phyloP scores from a whole-genome alignment of 1,140 invertebrate genomes.

The Stratiolaelaps scimitus region DNA sequence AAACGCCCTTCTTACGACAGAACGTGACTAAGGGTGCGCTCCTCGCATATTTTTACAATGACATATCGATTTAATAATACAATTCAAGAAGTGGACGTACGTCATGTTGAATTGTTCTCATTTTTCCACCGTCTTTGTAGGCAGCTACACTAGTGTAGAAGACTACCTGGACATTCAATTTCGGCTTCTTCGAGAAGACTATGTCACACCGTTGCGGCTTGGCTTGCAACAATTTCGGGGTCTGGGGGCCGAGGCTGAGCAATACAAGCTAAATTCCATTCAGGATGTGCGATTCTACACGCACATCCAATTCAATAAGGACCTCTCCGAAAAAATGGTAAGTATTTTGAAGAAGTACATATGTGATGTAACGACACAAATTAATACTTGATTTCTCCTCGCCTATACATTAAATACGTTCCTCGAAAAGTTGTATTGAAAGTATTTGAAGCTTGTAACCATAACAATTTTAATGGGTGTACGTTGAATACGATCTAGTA shows the following conservation, averaged over 20 bases:
- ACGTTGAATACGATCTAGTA: no score
- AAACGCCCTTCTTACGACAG: conserved; percentile 44
- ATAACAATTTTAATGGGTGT: no score
- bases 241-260: background rate
- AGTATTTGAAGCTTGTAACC: no score
- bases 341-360: no score
- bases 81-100: conserved; percentile 40
- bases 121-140: no score
- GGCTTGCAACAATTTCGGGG: conserved; percentile 33
- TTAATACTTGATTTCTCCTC: no score
- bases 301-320: background rate
- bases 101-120: no score
- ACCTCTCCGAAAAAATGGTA: no score
- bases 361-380: no score
- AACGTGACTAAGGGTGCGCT: conserved; percentile 49
- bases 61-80: conserved; percentile 27
- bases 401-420: no score
- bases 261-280: background rate
- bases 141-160: conserved; percentile 41
- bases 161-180: conserved; percentile 64
- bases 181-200: conserved; percentile 58
- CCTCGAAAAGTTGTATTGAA: no score
- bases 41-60: no score
- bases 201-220: conserved; percentile 41
- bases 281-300: conserved; percentile 12